Base-by-base conservation (phyloP, 2,113 vertebrate genomes). In the Thunnus maccoyii region DNA sequence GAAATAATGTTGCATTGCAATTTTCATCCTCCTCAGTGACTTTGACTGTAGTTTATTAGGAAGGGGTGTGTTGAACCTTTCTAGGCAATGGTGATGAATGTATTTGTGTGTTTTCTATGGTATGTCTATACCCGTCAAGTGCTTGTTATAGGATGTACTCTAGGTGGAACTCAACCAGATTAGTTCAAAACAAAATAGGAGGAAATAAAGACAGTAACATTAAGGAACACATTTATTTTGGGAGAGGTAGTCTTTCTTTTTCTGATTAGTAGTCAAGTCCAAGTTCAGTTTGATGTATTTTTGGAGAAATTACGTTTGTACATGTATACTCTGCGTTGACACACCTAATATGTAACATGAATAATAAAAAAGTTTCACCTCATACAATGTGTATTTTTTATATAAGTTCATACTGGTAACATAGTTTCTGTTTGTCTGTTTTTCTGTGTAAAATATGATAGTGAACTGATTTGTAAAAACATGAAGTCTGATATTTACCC, bases 281-380 rank as follows among this genome's bases (percentile, higher is more conserved):
- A 91, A 83, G 91, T 92, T 94, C 72, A 78, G 89, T 94, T 94
- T 85, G 84, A 90, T 95, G 94, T 94, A 91, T 93, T 93, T 92
- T 92, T 92, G 89, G 82, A 94, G 72, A 90, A 87, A 86, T 90
- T 83, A 86, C 18, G 79, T 95, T 94, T 94, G 87, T 95, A 93
- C 92, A 92, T 92, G 91, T 94, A 90, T 86, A 91, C 83, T 91
- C 92, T 88, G 80, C 89, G 76, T 92, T 93, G 78, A 90, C 73
- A 76, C 89, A 91, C 86, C 84, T 90, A 86, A 91, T 91, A 93
- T 93, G 87, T 93, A 85, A 93, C 83, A 76, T 63, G 57, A 83
- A 82, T 88, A 94, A 92, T 91, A 90, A 92, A 91, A 77, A 71
- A 48, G 74, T 82, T 90, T 88, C 87, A 83, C 84, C 78, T 90